phyloP scores from a whole-genome alignment of 2,888 invertebrate genomes.

The Dyspetes luteomarginatus region DNA sequence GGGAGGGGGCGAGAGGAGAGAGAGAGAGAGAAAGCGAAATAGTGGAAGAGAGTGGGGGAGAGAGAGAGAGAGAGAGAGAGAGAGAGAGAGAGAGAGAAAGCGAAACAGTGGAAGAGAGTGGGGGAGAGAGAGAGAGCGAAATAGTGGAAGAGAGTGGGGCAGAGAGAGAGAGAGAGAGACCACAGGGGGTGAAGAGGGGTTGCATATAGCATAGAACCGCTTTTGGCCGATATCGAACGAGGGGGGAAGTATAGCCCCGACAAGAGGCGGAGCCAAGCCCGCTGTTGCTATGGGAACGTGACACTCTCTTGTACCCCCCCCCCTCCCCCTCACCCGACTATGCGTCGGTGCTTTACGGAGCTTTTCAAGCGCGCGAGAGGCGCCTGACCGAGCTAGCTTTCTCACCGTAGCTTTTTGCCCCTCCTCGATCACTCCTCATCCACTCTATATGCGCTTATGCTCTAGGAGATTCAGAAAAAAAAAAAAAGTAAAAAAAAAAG shows the following conservation, averaged over 20 bases:
- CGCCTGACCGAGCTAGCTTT: slow-evolving; percentile 68
- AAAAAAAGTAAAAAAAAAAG: slow-evolving; percentile 9
- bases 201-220: slow-evolving; percentile 58
- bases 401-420: slow-evolving; percentile 59
- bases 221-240: slow-evolving; percentile 82
- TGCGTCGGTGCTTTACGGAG: slow-evolving; percentile 76
- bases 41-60: slow-evolving; percentile 11
- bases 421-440: slow-evolving; percentile 9
- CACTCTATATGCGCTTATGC: slow-evolving; percentile 28
- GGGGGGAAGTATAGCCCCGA: slow-evolving; percentile 72
- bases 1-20: slow-evolving; percentile 10
- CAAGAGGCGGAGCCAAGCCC: slow-evolving; percentile 80
- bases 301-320: slow-evolving; percentile 81
- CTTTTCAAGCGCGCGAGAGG: slow-evolving; percentile 71
- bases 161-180: slow-evolving; percentile 14
- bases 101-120: slow-evolving; percentile 2
- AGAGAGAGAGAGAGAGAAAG: background rate
- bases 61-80: background rate
- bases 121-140: slow-evolving; percentile 9
- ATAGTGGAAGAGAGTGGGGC: slow-evolving; percentile 10
- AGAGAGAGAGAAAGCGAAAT: background rate
- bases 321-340: slow-evolving; percentile 12
- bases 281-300: slow-evolving; percentile 81
- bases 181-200: slow-evolving; percentile 54
- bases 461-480: slow-evolving; percentile 27